Conservation (phyloP, 2,797 vertebrate genomes). For the Prionace glauca region DNA sequence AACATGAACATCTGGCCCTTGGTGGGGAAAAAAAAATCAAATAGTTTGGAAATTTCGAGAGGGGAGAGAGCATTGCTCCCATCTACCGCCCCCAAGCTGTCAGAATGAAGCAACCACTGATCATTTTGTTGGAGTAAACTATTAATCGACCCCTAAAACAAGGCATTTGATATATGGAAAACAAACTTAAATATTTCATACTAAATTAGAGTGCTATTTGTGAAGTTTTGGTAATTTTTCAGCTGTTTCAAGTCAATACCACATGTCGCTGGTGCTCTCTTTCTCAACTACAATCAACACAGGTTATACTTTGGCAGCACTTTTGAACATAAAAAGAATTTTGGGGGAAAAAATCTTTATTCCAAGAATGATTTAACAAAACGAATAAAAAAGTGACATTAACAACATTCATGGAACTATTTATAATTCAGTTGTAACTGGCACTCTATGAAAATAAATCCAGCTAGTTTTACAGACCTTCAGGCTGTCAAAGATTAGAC, state of each 20-base stretch:
- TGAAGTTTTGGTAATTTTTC: background rate
- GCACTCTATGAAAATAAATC: too few relatives aligned
- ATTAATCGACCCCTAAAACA: background rate
- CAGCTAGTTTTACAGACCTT: too few relatives aligned
- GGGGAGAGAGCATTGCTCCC: too few relatives aligned
- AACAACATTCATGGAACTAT: too few relatives aligned
- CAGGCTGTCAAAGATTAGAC: too few relatives aligned
- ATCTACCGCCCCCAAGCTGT: too few relatives aligned
- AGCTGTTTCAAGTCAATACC: background rate
- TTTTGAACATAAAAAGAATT: background rate
- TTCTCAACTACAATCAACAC: background rate
- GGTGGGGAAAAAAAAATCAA: too few relatives aligned
- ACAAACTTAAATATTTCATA: background rate
- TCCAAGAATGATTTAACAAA: background rate
- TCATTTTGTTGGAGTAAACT: background rate
- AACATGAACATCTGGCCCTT: too few relatives aligned
- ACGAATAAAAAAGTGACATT: background rate
- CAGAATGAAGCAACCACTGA: background rate
- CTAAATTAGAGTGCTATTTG: background rate
- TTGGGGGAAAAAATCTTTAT: background rate
- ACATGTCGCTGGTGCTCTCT: background rate
- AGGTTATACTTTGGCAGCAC: background rate
- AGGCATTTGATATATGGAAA: background rate
- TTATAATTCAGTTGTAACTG: too few relatives aligned
- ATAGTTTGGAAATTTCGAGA: too few relatives aligned